A percentile compares a stretch with the other conserved stretches of the same genome.
Conservation (phyloP, 2,888 invertebrate genomes). For the Microplitis manilae region DNA sequence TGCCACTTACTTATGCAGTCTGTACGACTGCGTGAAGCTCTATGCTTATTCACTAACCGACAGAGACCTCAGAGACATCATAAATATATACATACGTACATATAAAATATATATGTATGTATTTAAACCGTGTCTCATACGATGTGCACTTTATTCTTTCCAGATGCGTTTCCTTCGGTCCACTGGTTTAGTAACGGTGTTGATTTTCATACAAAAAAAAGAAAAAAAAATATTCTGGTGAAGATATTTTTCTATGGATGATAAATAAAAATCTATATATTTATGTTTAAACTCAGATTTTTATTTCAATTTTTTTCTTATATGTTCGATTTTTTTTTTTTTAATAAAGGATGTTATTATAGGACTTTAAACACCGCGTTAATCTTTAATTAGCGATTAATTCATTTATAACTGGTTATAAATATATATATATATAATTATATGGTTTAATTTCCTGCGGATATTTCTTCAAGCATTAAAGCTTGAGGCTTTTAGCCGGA, state of each 20-base stretch:
- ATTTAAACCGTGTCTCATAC: slow-evolving; percentile 53
- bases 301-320: too few relatives aligned
- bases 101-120: not conserved
- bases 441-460: slow-evolving; percentile 41
- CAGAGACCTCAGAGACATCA: not conserved
- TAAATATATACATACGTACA: not conserved
- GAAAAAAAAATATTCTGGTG: not conserved
- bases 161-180: slow-evolving; percentile 61
- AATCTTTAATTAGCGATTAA: slow-evolving; percentile 38
- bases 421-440: slow-evolving; percentile 9
- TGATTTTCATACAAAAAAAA: slow-evolving; percentile 4
- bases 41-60: slow-evolving; percentile 14
- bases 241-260: not conserved
- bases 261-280: not conserved
- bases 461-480: slow-evolving; percentile 43
- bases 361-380: slow-evolving; percentile 15
- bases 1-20: slow-evolving; percentile 36
- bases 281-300: not conserved
- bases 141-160: slow-evolving; percentile 58
- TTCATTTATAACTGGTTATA: slow-evolving; percentile 5
- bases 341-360: not conserved
- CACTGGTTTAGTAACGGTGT: slow-evolving; percentile 63
- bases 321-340: not conserved
- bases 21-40: slow-evolving; percentile 19
- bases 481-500: slow-evolving; percentile 26